Evolutionary conservation across 1,140 invertebrate genomes (phyloP).

Genomic region (Hyles vespertilio): DNA sequence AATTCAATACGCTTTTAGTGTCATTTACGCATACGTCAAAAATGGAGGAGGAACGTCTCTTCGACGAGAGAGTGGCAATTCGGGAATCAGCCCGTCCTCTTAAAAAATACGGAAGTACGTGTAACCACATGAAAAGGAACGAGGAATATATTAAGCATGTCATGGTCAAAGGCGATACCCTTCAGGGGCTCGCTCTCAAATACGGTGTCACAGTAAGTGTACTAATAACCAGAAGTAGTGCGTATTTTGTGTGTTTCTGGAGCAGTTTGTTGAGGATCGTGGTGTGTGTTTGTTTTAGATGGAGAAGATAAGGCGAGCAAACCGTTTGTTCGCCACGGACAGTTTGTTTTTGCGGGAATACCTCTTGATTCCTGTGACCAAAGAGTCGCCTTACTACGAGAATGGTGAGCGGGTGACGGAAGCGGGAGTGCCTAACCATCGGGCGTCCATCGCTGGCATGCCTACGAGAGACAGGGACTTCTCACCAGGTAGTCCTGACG

Average conservation of each 20-base stretch:
- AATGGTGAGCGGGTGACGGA: slow-evolving; percentile 67
- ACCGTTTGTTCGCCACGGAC: slow-evolving; percentile 91
- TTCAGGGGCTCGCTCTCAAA: slow-evolving; percentile 94
- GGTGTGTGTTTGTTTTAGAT: slow-evolving; percentile 79
- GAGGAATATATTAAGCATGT: slow-evolving; percentile 88
- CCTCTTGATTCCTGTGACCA: slow-evolving; percentile 86
- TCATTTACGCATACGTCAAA: slow-evolving; percentile 63
- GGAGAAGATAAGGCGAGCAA: slow-evolving; percentile 91
- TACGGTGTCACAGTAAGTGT: slow-evolving; percentile 92
- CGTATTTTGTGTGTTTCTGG: slow-evolving; percentile 20
- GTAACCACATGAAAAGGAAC: slow-evolving; percentile 79
- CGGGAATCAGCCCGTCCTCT: slow-evolving; percentile 87
- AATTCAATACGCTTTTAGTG: slow-evolving; percentile 18
- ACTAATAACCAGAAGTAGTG: slow-evolving; percentile 30
- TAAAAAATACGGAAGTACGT: slow-evolving; percentile 93
- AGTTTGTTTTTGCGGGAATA: slow-evolving; percentile 90
- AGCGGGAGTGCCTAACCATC: slow-evolving; percentile 48
- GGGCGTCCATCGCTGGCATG: slow-evolving; percentile 75
- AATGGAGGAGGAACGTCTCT: slow-evolving; percentile 83
- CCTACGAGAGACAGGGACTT: slow-evolving; percentile 63
- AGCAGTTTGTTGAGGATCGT: slow-evolving; percentile 18
- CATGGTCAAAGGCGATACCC: slow-evolving; percentile 88
- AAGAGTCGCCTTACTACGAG: slow-evolving; percentile 77
- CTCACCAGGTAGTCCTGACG: slow-evolving; percentile 77
- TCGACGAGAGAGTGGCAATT: slow-evolving; percentile 90